A percentile compares a stretch with the other conserved stretches of the same genome.
These are phyloP conservation scores for Oryzias curvinotus DNA, from an alignment of 2,113 vertebrate species.

Conservation along the genomic window DNA sequence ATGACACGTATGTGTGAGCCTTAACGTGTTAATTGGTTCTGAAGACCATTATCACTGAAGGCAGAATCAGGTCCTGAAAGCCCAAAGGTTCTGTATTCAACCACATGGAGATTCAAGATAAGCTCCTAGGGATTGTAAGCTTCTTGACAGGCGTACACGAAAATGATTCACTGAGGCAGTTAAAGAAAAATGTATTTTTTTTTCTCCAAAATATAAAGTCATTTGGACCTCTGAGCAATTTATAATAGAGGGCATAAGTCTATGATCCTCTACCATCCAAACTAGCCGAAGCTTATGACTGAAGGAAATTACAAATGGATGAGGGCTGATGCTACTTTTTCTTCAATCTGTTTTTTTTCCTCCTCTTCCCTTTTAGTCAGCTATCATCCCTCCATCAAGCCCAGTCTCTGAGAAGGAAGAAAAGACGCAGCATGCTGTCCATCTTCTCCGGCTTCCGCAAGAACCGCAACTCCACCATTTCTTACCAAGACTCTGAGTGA, in stretches of 20 bases:
- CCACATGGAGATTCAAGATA: neutral
- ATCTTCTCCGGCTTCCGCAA: slow-evolving; percentile 80
- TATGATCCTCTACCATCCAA: neutral
- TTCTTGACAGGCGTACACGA: neutral
- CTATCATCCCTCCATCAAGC: slow-evolving; percentile 76
- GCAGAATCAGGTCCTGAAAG: too few relatives aligned
- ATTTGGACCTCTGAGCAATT: too few relatives aligned
- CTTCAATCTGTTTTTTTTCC: neutral
- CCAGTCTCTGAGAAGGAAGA: slow-evolving; percentile 78
- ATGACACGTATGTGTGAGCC: too few relatives aligned
- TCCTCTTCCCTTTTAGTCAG: slow-evolving; percentile 64
- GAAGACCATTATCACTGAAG: too few relatives aligned
- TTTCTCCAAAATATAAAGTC: too few relatives aligned
- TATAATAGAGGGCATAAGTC: neutral
- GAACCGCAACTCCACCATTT: slow-evolving; percentile 76
- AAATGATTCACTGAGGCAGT: neutral
- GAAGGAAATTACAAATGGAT: too few relatives aligned
- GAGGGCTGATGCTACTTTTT: neutral
- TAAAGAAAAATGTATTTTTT: neutral
- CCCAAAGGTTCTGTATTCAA: neutral
- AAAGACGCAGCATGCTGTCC: slow-evolving; percentile 76
- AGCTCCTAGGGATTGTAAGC: neutral
- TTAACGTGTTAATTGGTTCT: too few relatives aligned
- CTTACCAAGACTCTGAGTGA: slow-evolving; percentile 72
- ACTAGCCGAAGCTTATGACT: too few relatives aligned